Evolutionary conservation across 53 echinoderm and acorn worm species (phyloP), one percentile per base, ranked within the genome.

Genomic region (Astropecten irregularis): DNA sequence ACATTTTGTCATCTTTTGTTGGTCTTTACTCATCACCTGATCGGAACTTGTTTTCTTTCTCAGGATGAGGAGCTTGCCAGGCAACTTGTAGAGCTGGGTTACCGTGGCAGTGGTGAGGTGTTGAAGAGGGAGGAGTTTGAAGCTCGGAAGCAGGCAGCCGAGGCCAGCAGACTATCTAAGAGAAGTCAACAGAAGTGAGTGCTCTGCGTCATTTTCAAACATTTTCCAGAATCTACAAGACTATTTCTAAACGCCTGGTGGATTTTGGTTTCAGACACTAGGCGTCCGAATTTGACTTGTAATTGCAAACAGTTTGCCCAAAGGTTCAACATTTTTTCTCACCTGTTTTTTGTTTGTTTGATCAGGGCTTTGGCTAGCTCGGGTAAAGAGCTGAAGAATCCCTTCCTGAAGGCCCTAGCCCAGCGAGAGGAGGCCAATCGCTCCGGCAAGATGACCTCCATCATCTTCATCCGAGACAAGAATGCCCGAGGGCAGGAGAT

Each of bases 51-150:
- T n/a, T n/a, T n/a, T n/a, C 49, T 37, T 58, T 26, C n/a, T 13
- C 59, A 96, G 96, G 96, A 96, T 93, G 96, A 96, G 85, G 96
- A 96, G 36, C 88, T 96, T 56, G 96, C 93, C 4, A 86, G 96
- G 49, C 93, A 96, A 67, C 86, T 96, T 30, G 96, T 96, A 44
- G 96, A 96, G 68, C 87, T 96, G 16, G 96, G 96, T 35, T 96
- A 96, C 84, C 82, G 96, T 62, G 96, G 96, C 16, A 93, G 93
- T 28, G 96, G 96, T 30, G 96, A 96, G 69, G 96, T 96, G 20
- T 65, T 96, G 34, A 96, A 96, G 68, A 71, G 96, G 59, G 96
- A 96, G 56, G 96, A 96, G 64, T 96, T 96, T 87, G 96, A 93
- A 82, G 96, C 96, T n/a, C 89, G 96, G 40, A 96, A 96, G 66